phyloP scores from a whole-genome alignment of 2,113 vertebrate genomes.

The Sapajus apella region DNA sequence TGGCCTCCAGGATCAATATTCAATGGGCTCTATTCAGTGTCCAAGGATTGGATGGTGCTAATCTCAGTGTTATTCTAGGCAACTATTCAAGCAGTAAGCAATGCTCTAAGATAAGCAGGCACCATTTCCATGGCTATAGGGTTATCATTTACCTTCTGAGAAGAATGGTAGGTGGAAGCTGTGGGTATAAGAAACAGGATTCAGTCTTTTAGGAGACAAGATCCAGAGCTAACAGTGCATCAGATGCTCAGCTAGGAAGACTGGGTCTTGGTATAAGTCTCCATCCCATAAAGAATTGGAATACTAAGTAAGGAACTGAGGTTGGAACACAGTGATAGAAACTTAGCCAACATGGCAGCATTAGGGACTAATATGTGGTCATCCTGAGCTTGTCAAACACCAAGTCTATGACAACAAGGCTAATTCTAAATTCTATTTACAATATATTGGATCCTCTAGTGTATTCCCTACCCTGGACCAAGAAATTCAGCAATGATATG shows the following conservation, averaged over 20 bases:
- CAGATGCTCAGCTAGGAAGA: neutral
- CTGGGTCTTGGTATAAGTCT: neutral
- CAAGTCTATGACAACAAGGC: neutral
- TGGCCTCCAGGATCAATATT: neutral
- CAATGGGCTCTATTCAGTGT: neutral
- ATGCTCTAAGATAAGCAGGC: neutral
- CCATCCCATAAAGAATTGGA: neutral
- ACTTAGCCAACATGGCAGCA: neutral
- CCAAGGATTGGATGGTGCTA: neutral
- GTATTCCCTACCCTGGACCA: neutral
- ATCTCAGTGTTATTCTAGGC: neutral
- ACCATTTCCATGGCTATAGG: neutral
- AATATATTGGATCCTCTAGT: neutral
- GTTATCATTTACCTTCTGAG: neutral
- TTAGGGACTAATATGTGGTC: neutral
- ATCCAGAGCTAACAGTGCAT: neutral
- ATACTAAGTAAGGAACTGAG: neutral
- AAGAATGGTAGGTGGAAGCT: neutral
- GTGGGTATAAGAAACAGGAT: neutral
- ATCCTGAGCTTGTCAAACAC: neutral
- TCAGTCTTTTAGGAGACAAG: neutral
- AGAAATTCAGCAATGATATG: constrained; percentile 32
- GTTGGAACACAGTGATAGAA: neutral
- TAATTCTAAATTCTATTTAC: neutral
- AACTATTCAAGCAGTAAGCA: neutral